Conservation (phyloP, 1,140 invertebrate species). For the Drosophila biarmipes region DNA sequence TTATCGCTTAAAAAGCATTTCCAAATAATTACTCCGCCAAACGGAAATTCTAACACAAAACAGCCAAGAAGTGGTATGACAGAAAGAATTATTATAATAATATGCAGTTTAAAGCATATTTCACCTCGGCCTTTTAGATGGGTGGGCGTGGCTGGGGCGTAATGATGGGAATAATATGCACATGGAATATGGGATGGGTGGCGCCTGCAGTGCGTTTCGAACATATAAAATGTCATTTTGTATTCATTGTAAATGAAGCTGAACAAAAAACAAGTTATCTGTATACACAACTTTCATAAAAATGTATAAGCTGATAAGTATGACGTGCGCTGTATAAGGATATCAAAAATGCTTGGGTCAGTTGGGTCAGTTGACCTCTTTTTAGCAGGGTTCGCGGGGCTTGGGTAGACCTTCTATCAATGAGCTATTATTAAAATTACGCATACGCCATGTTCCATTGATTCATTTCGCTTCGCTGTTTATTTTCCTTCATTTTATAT, state of each 20-base stretch:
- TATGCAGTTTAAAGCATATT: conserved; percentile 63
- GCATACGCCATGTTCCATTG: conserved; percentile 66
- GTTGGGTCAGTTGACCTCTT: conserved; percentile 33
- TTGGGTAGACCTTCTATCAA: conserved; percentile 16
- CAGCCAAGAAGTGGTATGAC: conserved; percentile 14
- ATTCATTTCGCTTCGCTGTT: conserved; percentile 30
- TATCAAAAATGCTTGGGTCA: conserved; percentile 6
- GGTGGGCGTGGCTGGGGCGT: conserved; percentile 65
- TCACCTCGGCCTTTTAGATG: conserved; percentile 15
- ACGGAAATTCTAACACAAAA: conserved; percentile 38
- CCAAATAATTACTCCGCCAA: conserved; percentile 72
- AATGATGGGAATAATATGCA: conserved; percentile 63
- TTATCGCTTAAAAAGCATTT: conserved; percentile 82
- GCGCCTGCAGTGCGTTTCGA: conserved; percentile 9
- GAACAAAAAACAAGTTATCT: too few species aligned
- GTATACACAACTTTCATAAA: neutral
- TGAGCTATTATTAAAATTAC: conserved; percentile 59
- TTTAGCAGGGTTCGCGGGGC: neutral
- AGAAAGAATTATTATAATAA: conserved; percentile 47
- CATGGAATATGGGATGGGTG: conserved; percentile 28
- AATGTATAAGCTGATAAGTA: neutral
- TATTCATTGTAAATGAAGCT: neutral
- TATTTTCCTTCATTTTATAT: conserved; percentile 26
- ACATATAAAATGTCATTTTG: neutral
- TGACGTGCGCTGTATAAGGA: neutral